Evolutionary conservation across 2,113 vertebrate species (phyloP).

Genomic region (Calyptomena viridis): DNA sequence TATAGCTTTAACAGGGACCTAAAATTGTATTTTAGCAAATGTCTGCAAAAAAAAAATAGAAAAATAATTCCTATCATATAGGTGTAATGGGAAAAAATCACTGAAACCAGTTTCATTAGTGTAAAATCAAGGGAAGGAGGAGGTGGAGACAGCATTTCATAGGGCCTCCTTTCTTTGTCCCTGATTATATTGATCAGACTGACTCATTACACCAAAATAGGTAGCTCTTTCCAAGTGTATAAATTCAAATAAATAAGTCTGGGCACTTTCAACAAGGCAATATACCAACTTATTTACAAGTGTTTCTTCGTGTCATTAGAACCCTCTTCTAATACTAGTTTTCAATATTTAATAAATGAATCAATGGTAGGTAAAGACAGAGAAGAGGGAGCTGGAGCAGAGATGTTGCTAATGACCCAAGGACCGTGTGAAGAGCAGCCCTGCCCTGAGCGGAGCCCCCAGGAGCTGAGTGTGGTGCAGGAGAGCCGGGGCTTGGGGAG

Average conservation of each 20-base stretch:
- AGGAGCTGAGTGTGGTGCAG: constrained; percentile 64
- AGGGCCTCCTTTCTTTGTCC: constrained; percentile 19
- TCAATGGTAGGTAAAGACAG: neutral
- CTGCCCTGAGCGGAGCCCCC: constrained; percentile 55
- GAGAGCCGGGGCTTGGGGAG: constrained; percentile 44
- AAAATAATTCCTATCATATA: neutral
- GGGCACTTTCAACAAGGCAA: neutral
- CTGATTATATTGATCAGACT: neutral
- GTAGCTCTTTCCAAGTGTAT: neutral
- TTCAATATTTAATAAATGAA: constrained; percentile 11
- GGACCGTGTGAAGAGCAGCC: constrained; percentile 53
- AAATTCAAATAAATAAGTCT: neutral
- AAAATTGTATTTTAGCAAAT: neutral
- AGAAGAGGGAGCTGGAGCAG: neutral
- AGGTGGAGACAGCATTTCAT: neutral
- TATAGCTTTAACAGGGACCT: neutral
- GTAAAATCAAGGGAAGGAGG: neutral
- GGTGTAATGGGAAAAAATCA: neutral
- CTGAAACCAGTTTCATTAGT: neutral
- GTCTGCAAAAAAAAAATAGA: neutral
- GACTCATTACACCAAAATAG: neutral
- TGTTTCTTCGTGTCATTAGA: neutral
- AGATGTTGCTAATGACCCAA: constrained; percentile 59
- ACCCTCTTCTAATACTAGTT: neutral
- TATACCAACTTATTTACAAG: neutral